Evolutionary conservation across 2,888 invertebrate genomes (phyloP).

Genomic region (Malachius bipustulatus): DNA sequence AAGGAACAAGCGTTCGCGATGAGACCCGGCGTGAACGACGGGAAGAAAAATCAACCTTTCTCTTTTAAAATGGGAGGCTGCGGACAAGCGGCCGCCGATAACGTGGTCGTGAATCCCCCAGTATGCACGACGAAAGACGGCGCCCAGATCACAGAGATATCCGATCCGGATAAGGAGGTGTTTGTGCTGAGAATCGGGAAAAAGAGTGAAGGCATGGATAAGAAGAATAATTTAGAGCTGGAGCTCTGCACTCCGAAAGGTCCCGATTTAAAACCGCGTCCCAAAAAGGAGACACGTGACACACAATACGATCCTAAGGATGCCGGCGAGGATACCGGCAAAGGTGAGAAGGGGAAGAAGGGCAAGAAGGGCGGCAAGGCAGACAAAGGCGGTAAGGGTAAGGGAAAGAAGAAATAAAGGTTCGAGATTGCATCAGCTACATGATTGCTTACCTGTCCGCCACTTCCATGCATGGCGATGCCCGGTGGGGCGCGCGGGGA

Average conservation of each 20-base stretch:
- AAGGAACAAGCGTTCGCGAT: slow-evolving; percentile 20
- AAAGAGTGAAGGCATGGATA: slow-evolving; percentile 56
- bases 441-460: too few relatives aligned
- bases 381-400: slow-evolving; percentile 18
- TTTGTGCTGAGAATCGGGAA: slow-evolving; percentile 64
- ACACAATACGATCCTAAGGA: slow-evolving; percentile 54
- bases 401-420: slow-evolving; percentile 12
- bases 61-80: slow-evolving; percentile 25
- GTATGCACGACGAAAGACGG: slow-evolving; percentile 43
- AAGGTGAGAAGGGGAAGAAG: slow-evolving; percentile 16
- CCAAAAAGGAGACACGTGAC: slow-evolving; percentile 50
- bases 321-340: slow-evolving; percentile 15
- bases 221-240: slow-evolving; percentile 57
- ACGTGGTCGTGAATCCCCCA: slow-evolving; percentile 35
- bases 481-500: too few relatives aligned
- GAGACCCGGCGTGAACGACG: slow-evolving; percentile 25
- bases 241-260: slow-evolving; percentile 63
- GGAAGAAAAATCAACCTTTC: slow-evolving; percentile 27
- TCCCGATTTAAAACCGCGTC: slow-evolving; percentile 44
- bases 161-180: slow-evolving; percentile 58
- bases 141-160: slow-evolving; percentile 44
- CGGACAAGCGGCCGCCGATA: slow-evolving; percentile 22
- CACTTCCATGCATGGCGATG: too few relatives aligned
- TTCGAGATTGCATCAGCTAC: neutral
- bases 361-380: slow-evolving; percentile 20